Evolutionary conservation across 2,888 invertebrate species (phyloP).

Genomic region (Xestia c-nigrum): DNA sequence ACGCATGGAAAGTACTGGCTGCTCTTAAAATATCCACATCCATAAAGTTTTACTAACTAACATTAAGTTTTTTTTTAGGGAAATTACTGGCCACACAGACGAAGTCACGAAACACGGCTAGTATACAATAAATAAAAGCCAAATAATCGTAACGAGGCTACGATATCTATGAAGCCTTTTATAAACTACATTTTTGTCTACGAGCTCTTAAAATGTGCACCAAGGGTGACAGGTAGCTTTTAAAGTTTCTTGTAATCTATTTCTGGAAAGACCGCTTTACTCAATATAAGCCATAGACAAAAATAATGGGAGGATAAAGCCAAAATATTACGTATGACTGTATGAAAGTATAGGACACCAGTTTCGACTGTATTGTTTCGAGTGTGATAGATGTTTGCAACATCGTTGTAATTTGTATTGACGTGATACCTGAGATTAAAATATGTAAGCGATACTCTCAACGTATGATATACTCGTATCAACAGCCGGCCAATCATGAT

Average conservation of each 20-base stretch:
- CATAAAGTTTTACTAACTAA: background rate
- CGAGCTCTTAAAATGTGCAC: background rate
- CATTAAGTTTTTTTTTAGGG: background rate
- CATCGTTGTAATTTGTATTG: slow-evolving; percentile 20
- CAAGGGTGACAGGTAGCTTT: background rate
- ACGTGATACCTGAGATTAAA: slow-evolving; percentile 45
- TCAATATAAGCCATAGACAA: background rate
- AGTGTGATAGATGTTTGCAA: slow-evolving; percentile 24
- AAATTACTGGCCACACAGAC: background rate
- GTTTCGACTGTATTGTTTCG: slow-evolving; percentile 9
- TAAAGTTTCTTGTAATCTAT: slow-evolving; percentile 2
- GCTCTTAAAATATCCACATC: background rate
- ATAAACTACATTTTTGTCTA: background rate
- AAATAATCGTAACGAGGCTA: slow-evolving; percentile 23
- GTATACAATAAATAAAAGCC: slow-evolving; percentile 17
- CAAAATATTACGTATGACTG: slow-evolving; percentile 8
- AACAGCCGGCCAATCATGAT: slow-evolving; percentile 3
- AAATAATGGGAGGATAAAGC: background rate
- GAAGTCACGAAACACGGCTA: slow-evolving; percentile 6
- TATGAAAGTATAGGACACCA: slow-evolving; percentile 3
- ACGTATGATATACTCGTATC: slow-evolving; percentile 33
- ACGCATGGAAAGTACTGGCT: background rate
- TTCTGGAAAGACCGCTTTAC: background rate
- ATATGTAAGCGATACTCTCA: slow-evolving; percentile 24
- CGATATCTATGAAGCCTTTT: background rate